A percentile compares a stretch with the other conserved stretches of the same genome.
phyloP scores from a whole-genome alignment of 1,140 invertebrate species.

The Caenorhabditis briggsae region DNA sequence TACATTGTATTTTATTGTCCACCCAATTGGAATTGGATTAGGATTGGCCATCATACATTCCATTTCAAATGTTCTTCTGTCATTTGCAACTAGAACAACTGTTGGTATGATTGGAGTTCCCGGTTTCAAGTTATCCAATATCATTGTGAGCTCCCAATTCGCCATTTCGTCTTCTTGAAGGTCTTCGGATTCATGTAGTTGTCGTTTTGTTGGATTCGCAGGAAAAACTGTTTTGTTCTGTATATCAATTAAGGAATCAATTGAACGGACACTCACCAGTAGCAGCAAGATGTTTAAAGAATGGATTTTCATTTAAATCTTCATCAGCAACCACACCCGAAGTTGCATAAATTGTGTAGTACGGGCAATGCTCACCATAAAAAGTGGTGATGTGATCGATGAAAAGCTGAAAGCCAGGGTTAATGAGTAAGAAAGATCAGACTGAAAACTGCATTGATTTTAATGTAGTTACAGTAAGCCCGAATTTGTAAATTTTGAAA shows the following conservation, averaged over 20 bases:
- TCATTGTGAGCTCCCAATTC: constrained; percentile 12
- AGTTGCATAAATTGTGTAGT: neutral
- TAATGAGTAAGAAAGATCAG: neutral
- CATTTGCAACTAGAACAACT: neutral
- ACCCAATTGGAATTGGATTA: neutral
- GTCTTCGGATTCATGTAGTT: neutral
- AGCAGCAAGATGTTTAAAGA: neutral
- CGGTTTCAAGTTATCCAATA: neutral
- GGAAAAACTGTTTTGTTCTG: constrained; percentile 1
- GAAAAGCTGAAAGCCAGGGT: constrained; percentile 17
- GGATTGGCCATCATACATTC: neutral
- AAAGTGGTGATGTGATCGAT: neutral
- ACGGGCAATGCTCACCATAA: neutral
- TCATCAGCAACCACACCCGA: neutral
- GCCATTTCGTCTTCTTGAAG: neutral
- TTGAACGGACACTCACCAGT: neutral
- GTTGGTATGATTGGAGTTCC: neutral
- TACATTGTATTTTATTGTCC: neutral
- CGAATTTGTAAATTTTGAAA: no score
- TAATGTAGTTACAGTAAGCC: no score
- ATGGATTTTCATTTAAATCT: neutral
- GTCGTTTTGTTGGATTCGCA: neutral
- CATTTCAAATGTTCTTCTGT: constrained; percentile 22
- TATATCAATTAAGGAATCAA: constrained; percentile 18
- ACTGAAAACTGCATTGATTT: neutral